phyloP scores from a whole-genome alignment of 2,888 invertebrate genomes.

The Thyatira batis region DNA sequence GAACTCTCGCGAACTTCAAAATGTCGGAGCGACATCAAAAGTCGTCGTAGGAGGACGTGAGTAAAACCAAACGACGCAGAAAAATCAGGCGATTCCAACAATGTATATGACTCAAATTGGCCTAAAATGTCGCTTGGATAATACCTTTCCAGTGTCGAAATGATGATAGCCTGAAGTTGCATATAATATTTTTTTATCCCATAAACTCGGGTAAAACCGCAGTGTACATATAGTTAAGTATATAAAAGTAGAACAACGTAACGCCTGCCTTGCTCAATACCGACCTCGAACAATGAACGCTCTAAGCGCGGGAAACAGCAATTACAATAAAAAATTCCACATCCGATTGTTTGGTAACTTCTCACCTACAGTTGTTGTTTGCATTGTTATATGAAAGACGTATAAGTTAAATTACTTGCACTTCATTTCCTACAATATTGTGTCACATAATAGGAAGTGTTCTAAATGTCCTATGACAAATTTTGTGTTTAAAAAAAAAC shows the following conservation, averaged over 20 bases:
- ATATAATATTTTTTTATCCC: background rate
- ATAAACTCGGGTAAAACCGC: background rate
- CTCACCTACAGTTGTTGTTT: slow-evolving; percentile 20
- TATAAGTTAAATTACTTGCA: background rate
- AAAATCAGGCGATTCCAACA: too few species aligned
- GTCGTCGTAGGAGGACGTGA: too few species aligned
- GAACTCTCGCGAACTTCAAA: too few species aligned
- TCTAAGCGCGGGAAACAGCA: slow-evolving; percentile 58
- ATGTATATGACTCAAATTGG: too few species aligned
- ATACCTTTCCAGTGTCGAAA: too few species aligned
- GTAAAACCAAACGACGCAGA: too few species aligned
- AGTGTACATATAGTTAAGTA: background rate
- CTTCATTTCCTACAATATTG: slow-evolving; percentile 26
- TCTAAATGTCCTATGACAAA: background rate
- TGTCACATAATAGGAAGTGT: slow-evolving; percentile 9
- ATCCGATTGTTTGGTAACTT: slow-evolving; percentile 48
- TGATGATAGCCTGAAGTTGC: background rate
- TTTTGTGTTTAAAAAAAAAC: slow-evolving; percentile 10
- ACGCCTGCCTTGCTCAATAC: slow-evolving; percentile 38
- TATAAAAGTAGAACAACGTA: slow-evolving; percentile 1
- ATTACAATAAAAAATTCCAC: slow-evolving; percentile 54
- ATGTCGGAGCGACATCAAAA: too few species aligned
- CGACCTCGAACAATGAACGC: slow-evolving; percentile 47
- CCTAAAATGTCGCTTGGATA: too few species aligned
- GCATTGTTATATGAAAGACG: background rate